These are phyloP conservation scores for Orthonychiurus folsomi DNA, from an alignment of 2,888 invertebrate species.

Conservation along the genomic window DNA sequence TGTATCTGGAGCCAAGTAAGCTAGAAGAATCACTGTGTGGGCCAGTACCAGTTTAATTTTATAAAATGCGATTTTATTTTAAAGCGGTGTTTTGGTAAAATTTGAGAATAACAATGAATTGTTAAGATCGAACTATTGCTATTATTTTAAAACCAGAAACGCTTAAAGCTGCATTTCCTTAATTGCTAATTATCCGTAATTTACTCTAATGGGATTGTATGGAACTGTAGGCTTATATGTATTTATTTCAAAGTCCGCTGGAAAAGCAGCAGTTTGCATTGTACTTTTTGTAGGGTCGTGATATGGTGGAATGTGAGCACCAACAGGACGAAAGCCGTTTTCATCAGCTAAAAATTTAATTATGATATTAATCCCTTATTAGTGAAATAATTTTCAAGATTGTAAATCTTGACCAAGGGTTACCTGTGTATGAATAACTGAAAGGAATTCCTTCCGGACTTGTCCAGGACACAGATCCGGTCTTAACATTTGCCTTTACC, in stretches of 20 bases:
- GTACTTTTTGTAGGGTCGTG: no score
- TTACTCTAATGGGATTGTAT: neutral
- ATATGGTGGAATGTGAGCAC: neutral
- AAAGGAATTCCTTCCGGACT: constrained; percentile 15
- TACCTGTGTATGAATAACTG: constrained; percentile 10
- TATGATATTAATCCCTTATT: neutral
- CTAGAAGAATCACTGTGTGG: constrained; percentile 33
- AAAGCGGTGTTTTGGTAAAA: neutral
- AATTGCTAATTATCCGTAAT: neutral
- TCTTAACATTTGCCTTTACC: constrained; percentile 8
- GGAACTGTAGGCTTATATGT: no score
- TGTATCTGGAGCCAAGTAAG: constrained; percentile 28
- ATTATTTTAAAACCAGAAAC: no score
- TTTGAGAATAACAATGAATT: neutral
- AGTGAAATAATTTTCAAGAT: no score
- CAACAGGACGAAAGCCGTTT: constrained; percentile 1
- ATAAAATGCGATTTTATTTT: neutral
- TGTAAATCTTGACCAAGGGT: constrained; percentile 1
- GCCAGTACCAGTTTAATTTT: neutral
- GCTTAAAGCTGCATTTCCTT: neutral
- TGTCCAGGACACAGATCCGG: constrained; percentile 14
- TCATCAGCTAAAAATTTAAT: neutral
- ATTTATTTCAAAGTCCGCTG: no score
- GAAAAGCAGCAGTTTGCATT: neutral
- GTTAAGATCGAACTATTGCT: neutral